These are phyloP conservation scores for Gasterosteus aculeatus DNA, from an alignment of 2,113 vertebrate species.

Conservation along the genomic window DNA sequence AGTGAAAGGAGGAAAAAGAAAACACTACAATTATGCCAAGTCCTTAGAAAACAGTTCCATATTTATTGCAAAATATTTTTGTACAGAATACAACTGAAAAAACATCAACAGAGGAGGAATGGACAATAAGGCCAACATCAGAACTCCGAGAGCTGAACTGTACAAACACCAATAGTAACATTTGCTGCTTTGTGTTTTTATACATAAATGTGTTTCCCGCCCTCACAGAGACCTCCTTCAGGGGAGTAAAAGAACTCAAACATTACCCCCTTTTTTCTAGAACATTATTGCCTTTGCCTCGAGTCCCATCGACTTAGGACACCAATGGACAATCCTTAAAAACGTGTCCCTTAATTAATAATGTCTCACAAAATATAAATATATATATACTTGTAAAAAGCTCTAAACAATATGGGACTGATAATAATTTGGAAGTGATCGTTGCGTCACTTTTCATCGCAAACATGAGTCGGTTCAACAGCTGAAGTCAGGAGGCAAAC, in stretches of 20 bases:
- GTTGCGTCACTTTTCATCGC: conserved; percentile 31
- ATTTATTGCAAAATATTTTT: conserved; percentile 88
- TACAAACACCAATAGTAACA: conserved; percentile 81
- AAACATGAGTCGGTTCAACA: conserved; percentile 42
- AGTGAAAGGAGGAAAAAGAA: neutral
- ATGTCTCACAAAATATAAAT: conserved; percentile 67
- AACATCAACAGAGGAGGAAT: conserved; percentile 76
- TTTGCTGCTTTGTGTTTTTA: conserved; percentile 73
- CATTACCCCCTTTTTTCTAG: conserved; percentile 35
- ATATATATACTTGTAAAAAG: conserved; percentile 67
- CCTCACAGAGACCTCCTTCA: conserved; percentile 55
- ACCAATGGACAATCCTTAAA: conserved; percentile 54
- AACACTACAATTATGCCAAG: neutral
- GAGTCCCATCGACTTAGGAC: conserved; percentile 54
- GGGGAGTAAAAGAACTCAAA: conserved; percentile 41
- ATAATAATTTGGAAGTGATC: conserved; percentile 39
- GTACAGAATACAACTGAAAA: conserved; percentile 84
- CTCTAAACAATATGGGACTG: conserved; percentile 61
- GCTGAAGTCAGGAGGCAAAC: conserved; percentile 49
- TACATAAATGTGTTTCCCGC: conserved; percentile 53
- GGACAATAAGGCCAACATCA: conserved; percentile 85
- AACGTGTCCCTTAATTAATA: conserved; percentile 52
- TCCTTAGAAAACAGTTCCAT: conserved; percentile 84
- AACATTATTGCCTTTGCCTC: conserved; percentile 71
- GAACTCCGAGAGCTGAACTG: conserved; percentile 79